Percentiles rank a stretch among this genome's conserved stretches.
phyloP scores from a whole-genome alignment of 2,888 invertebrate species.

The Aspidiotus destructor region DNA sequence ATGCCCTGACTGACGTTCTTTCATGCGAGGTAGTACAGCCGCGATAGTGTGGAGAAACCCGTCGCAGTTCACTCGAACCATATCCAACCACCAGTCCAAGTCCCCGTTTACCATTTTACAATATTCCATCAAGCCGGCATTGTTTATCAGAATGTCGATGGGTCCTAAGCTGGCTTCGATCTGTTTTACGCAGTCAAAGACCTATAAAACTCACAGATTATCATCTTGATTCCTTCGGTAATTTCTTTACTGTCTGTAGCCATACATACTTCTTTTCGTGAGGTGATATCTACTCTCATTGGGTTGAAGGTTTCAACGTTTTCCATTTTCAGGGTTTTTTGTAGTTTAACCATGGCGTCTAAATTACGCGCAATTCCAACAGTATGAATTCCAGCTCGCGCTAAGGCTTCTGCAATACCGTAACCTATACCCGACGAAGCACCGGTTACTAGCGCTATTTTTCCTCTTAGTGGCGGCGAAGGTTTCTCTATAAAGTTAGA shows the following conservation, averaged over 20 bases:
- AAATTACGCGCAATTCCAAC: constrained; percentile 37
- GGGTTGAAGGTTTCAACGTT: constrained; percentile 33
- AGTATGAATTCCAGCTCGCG: constrained; percentile 37
- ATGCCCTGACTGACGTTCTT: constrained; percentile 42
- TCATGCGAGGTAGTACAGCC: constrained; percentile 45
- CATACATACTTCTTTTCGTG: constrained; percentile 35
- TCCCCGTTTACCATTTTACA: constrained; percentile 41
- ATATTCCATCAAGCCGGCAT: constrained; percentile 46
- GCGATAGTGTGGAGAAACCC: constrained; percentile 38
- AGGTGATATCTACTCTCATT: constrained; percentile 37
- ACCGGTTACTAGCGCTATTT: constrained; percentile 38
- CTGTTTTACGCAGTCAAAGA: constrained; percentile 25
- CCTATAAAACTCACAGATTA: constrained; percentile 9
- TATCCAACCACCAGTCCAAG: constrained; percentile 48
- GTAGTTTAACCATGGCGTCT: constrained; percentile 35
- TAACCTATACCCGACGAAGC: constrained; percentile 39
- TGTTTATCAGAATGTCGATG: constrained; percentile 47
- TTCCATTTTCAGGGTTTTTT: constrained; percentile 19
- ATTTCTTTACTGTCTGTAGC: background rate
- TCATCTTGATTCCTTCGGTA: background rate
- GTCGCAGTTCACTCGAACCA: constrained; percentile 40
- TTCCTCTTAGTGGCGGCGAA: constrained; percentile 32
- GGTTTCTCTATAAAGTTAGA: too few species aligned
- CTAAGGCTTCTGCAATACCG: constrained; percentile 36
- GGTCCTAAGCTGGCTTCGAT: constrained; percentile 37